Evolutionary conservation across 2,888 invertebrate species (phyloP).

Genomic region (Drosophila meridionalis): DNA sequence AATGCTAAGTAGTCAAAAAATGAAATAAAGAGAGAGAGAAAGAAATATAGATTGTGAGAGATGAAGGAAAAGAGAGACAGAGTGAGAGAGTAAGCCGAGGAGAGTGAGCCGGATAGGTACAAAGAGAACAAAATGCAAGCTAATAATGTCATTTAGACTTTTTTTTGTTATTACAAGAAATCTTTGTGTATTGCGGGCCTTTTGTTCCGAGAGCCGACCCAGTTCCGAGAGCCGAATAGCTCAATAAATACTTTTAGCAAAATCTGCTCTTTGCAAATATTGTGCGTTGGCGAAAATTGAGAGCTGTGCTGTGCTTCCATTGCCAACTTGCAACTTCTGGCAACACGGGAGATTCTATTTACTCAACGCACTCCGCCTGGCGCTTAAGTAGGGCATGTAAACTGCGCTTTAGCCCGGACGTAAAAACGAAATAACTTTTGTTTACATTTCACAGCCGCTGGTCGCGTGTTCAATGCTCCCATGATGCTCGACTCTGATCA

Average conservation of each 20-base stretch:
- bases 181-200: not conserved
- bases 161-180: not conserved
- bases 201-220: not conserved
- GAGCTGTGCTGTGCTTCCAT: slow-evolving; percentile 5
- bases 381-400: slow-evolving; percentile 71
- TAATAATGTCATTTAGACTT: not conserved
- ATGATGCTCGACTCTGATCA: slow-evolving; percentile 30
- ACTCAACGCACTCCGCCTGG: not conserved
- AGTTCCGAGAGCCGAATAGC: not conserved
- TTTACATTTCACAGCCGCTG: slow-evolving; percentile 64
- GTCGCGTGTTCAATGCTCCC: slow-evolving; percentile 69
- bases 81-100: not conserved
- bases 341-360: slow-evolving; percentile 9
- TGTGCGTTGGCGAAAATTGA: not conserved
- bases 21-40: not conserved
- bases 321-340: slow-evolving; percentile 17
- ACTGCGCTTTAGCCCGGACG: slow-evolving; percentile 50
- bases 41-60: not conserved
- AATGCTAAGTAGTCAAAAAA: not conserved
- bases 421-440: slow-evolving; percentile 42
- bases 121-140: not conserved
- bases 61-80: not conserved
- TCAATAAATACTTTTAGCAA: not conserved
- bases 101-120: not conserved
- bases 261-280: slow-evolving; percentile 4